These are phyloP conservation scores for Helarctos malayanus DNA, from an alignment of 2,797 vertebrate species.

Conservation along the genomic window DNA sequence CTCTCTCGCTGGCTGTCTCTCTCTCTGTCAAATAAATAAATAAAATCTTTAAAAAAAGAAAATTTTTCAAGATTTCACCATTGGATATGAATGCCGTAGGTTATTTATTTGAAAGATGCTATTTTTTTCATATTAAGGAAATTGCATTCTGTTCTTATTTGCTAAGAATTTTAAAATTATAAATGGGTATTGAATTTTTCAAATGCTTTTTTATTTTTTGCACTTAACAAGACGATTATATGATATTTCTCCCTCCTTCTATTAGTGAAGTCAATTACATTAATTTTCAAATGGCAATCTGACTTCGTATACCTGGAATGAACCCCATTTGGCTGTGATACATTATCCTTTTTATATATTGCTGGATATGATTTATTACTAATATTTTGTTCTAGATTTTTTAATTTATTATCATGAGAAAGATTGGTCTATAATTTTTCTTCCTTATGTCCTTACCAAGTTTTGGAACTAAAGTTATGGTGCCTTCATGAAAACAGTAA, in stretches of 20 bases:
- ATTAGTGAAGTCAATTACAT: not conserved
- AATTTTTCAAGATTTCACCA: not conserved
- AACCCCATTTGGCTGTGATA: not conserved
- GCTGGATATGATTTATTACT: not conserved
- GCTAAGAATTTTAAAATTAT: not conserved
- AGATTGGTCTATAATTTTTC: constrained; percentile 2
- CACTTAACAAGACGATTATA: not conserved
- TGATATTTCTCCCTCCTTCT: not conserved
- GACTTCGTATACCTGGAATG: not conserved
- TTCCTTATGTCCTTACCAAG: not conserved
- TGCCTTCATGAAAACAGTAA: not conserved
- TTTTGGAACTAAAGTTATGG: not conserved
- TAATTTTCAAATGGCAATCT: not conserved
- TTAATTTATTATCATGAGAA: not conserved
- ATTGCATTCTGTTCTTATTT: constrained; percentile 44
- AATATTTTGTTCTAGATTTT: not conserved
- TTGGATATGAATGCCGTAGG: not conserved
- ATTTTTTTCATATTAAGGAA: constrained; percentile 37
- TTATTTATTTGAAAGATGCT: not conserved
- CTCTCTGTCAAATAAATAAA: no score
- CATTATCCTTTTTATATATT: not conserved
- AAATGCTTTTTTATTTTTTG: not conserved
- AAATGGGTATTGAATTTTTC: constrained; percentile 14
- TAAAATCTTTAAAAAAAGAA: not conserved
- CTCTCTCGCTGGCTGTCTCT: no score